These are phyloP conservation scores for Petrolisthes manimaculis DNA, from an alignment of 2,888 invertebrate genomes.

Conservation along the genomic window DNA sequence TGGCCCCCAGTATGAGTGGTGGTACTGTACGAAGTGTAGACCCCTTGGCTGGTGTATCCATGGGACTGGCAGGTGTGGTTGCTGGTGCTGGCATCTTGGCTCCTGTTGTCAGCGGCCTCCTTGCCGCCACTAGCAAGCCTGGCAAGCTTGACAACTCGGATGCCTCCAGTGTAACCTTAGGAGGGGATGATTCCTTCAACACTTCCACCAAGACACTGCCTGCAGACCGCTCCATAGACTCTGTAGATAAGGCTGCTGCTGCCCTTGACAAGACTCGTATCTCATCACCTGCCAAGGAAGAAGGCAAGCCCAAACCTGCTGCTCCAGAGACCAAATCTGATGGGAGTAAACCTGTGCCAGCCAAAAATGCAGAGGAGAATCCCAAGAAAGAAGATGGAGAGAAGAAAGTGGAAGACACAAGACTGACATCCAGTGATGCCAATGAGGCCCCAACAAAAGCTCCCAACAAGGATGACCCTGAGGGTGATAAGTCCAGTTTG, in stretches of 20 bases:
- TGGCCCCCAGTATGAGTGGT: constrained; percentile 64
- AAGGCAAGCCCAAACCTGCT: constrained; percentile 24
- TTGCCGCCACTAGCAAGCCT: constrained; percentile 28
- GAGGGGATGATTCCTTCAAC: constrained; percentile 48
- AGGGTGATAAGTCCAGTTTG: constrained; percentile 63
- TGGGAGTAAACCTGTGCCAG: constrained; percentile 23
- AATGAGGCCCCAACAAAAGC: constrained; percentile 33
- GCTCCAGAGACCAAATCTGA: constrained; percentile 24
- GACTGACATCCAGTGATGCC: constrained; percentile 10
- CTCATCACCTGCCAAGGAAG: constrained; percentile 27
- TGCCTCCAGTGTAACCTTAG: constrained; percentile 49
- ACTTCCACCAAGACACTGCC: constrained; percentile 40
- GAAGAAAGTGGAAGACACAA: constrained; percentile 25
- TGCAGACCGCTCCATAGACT: constrained; percentile 32
- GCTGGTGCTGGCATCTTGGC: constrained; percentile 60
- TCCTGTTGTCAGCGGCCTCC: constrained; percentile 57
- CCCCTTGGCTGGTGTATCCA: constrained; percentile 57
- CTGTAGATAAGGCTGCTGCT: background rate
- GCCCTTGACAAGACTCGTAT: constrained; percentile 55
- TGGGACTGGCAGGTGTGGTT: constrained; percentile 55
- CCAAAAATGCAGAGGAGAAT: background rate
- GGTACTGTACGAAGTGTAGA: constrained; percentile 63
- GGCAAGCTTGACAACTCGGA: constrained; percentile 46
- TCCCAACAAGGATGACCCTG: constrained; percentile 46
- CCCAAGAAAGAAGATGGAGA: constrained; percentile 31